Base-by-base conservation (phyloP, 2,888 invertebrate species). In the Tigriopus californicus region DNA sequence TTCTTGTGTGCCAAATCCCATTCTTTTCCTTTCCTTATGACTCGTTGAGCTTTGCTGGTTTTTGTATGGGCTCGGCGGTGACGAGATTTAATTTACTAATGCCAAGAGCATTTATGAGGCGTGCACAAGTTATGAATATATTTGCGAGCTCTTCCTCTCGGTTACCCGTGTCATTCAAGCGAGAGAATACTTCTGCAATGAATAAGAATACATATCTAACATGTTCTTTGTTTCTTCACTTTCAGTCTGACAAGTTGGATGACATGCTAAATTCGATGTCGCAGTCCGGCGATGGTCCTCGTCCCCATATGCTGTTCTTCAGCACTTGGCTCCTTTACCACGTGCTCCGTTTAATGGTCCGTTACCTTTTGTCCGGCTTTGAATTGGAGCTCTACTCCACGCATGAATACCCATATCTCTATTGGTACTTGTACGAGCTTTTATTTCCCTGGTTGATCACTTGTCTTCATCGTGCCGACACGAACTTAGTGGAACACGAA, bases 301-400 rank as follows among this genome's bases (percentile, higher is more conserved):
- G 82, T 22, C 79, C 81, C 47, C 85, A 86, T 70, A 72, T 82
- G 52, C 85, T 89, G 1, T 91, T 87, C 70, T 88, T 88, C 69
- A 86, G 86, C 59, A 92, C 92, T 1, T 97, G 95, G 94, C 81
- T 94, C 44, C 76, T 97, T 63, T 92, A 94, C 73, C 91, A 95
- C 71, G 89, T 91, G 51, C 76, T 92, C 54, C 75, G 85, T 49
- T 82, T 90, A 41, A 94, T 95, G 90, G 84, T 91, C 66, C 83
- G 90, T 69, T 95, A 91, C 71, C 76, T 94, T 42, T 77, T 95
- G 65, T 84, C 91, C 22, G 95, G 95, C 0, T 86, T 98, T 66
- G 94, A 95, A 70, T 76, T 97, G 59, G 94, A 97, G 71, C 74
- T 98, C 41, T 97, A 95, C 73, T 89, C 91, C 61, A 82, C 85